Evolutionary conservation across 2,113 vertebrate species (phyloP).

Genomic region (Otus sunia): DNA sequence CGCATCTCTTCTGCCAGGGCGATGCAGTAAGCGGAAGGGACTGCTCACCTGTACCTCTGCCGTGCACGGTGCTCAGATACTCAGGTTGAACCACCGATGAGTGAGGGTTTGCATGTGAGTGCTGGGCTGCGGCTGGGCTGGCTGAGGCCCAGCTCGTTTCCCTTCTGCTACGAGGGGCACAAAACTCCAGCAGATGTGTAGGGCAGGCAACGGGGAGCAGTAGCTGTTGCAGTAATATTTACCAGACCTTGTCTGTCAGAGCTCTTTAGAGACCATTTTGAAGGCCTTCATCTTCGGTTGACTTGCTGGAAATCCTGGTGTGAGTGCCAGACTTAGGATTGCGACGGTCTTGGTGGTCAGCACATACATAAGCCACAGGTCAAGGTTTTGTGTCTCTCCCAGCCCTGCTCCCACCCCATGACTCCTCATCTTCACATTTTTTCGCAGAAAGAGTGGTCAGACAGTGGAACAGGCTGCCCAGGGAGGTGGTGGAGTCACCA

Average conservation of each 20-base stretch:
- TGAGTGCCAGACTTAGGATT: background rate
- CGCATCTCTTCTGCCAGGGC: accelerated
- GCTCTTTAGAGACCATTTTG: background rate
- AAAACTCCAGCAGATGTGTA: background rate
- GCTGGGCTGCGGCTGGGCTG: background rate
- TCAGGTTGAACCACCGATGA: background rate
- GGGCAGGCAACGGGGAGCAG: background rate
- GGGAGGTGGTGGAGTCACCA: too few relatives aligned
- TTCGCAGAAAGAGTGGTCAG: too few relatives aligned
- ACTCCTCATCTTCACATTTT: background rate
- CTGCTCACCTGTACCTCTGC: background rate
- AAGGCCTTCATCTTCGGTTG: background rate
- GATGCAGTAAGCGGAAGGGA: background rate
- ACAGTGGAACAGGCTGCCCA: too few relatives aligned
- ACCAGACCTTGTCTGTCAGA: background rate
- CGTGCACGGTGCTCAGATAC: accelerated
- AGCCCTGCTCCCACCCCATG: background rate
- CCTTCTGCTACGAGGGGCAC: background rate
- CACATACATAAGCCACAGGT: accelerated
- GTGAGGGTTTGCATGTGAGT: background rate
- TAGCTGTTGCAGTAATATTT: background rate
- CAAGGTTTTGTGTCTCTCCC: background rate
- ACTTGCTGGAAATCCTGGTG: background rate
- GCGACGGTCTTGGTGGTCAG: background rate
- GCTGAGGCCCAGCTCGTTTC: background rate